Evolutionary conservation across 2,888 invertebrate genomes (phyloP), one percentile per base, ranked within the genome.

Genomic region (Macrophya alboannulata): DNA sequence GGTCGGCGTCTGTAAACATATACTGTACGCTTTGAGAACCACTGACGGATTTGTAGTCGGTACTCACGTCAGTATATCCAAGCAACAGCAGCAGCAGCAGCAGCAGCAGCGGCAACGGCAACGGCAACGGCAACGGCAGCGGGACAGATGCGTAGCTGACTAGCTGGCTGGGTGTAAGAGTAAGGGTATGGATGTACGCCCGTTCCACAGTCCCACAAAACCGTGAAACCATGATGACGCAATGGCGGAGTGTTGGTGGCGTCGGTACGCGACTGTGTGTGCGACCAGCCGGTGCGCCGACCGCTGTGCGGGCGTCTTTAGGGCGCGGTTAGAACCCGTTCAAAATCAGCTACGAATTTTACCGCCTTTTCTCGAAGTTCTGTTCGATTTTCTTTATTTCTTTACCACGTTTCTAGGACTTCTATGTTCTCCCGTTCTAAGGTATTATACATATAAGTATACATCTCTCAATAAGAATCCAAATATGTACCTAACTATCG

Each of bases 151-250:
- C 86, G 87, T 86, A 48, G 84, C 84, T 84, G 84, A 71, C 84
- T 72, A 62, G 81, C 81, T 72, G 86, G 72, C 81, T 72, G 72
- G 84, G 37, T 48, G 84, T 87, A 87, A 59, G 45, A 40, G 31
- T 77, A 55, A 17, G 77, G 55, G 51, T 51, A 59, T 62, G 85
- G 25, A 37, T 76, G 68, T 81, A 31, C 48, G 25, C 71, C 12
- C 43, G 82, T 55, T 31, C 55, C 81, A 71, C 87, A 90, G 91
- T 91, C 90, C 88, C 81, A 81, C 81, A 48, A 81, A 81, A 89
- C 88, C 87, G 89, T 89, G 88, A 90, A 90, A 90, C 88, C 87
- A 79, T 88, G 91, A 90, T 91, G 91, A 91, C 89, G 90, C 88
- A 91, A 91, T 88, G 87, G 84, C 87, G n/a, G 86, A 88, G 89